Conservation (phyloP, 2,113 vertebrate genomes). For the Lepidothrix coronata region DNA sequence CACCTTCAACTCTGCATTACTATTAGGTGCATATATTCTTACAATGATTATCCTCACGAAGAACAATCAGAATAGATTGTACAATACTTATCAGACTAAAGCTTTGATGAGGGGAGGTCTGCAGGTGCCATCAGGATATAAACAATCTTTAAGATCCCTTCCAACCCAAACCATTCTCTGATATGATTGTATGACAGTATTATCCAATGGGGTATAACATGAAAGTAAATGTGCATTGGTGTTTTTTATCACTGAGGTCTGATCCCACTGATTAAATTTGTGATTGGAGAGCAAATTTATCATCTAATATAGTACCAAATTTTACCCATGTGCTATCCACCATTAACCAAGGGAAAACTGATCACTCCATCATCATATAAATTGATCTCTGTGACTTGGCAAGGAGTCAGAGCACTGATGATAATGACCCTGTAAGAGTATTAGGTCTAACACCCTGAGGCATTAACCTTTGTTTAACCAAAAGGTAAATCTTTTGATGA, state of each 20-base stretch:
- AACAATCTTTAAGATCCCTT: background rate
- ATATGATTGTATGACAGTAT: background rate
- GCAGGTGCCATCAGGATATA: background rate
- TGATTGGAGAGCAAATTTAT: background rate
- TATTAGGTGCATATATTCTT: background rate
- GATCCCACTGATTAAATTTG: background rate
- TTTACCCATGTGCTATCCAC: background rate
- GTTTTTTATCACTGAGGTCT: background rate
- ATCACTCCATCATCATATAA: slow-evolving; percentile 1
- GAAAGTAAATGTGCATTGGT: background rate
- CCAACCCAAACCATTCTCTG: background rate
- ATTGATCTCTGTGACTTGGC: background rate
- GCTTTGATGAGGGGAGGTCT: background rate
- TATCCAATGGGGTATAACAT: background rate
- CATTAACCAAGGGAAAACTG: slow-evolving; percentile 12
- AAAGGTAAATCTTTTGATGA: slow-evolving; percentile 14
- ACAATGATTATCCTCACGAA: background rate
- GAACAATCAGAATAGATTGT: background rate
- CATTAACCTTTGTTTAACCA: slow-evolving; percentile 36
- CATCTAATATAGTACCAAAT: background rate
- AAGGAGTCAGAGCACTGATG: background rate
- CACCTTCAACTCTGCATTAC: background rate
- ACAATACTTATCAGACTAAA: background rate
- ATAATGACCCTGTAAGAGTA: background rate
- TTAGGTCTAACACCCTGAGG: background rate